A percentile compares a stretch with the other conserved stretches of the same genome.
phyloP scores from a whole-genome alignment of 2,797 vertebrate species.

The Adrianichthys oophorus region DNA sequence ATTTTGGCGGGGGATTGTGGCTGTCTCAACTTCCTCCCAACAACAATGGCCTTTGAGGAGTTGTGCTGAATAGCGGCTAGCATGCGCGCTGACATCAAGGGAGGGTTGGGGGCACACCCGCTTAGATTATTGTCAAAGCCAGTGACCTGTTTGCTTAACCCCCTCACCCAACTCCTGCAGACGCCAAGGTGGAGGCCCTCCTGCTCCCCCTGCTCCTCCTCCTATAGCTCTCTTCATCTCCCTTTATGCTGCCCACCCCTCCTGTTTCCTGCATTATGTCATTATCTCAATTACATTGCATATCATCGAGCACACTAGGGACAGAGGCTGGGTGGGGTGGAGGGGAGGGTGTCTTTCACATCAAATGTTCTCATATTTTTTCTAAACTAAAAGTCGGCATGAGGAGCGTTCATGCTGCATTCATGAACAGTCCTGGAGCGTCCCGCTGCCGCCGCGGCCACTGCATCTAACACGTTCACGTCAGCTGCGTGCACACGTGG shows the following conservation, averaged over 20 bases:
- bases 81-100: constrained; percentile 28
- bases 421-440: neutral
- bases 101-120: constrained; percentile 6
- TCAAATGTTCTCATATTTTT: too few relatives aligned
- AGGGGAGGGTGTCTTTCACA: too few relatives aligned
- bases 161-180: constrained; percentile 49
- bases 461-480: neutral
- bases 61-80: constrained; percentile 35
- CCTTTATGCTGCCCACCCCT: constrained; percentile 15
- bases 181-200: constrained; percentile 44
- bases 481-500: too few relatives aligned
- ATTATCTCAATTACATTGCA: constrained; percentile 77
- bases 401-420: too few relatives aligned
- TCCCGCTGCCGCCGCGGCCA: neutral
- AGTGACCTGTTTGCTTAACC: constrained; percentile 81
- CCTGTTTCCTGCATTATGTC: constrained; percentile 50
- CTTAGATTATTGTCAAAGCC: constrained; percentile 62
- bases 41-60: constrained; percentile 58
- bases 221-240: constrained; percentile 22
- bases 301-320: constrained; percentile 65
- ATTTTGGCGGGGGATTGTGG: too few relatives aligned
- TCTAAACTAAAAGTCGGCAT: too few relatives aligned
- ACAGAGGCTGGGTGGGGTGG: neutral
- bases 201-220: constrained; percentile 1
- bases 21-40: constrained; percentile 61